Evolutionary conservation across 2,797 vertebrate genomes (phyloP).

Genomic region (Neosalanx taihuensis): DNA sequence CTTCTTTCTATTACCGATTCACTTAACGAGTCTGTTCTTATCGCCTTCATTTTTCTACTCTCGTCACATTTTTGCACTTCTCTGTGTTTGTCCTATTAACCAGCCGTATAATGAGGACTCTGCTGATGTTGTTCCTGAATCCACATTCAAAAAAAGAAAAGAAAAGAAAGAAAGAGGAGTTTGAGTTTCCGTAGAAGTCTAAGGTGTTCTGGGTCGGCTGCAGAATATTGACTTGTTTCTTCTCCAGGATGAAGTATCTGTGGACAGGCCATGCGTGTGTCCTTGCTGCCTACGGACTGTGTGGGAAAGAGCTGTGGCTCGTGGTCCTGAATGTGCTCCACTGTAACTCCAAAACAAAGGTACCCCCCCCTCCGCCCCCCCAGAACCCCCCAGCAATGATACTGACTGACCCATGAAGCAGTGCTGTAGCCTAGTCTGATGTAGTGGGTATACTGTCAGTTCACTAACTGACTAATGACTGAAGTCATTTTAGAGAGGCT

Average conservation of each 20-base stretch:
- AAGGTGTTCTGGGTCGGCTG: not conserved
- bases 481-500: no score
- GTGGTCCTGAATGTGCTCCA: constrained; percentile 72
- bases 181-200: not conserved
- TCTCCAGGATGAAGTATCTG: constrained; percentile 93
- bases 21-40: constrained; percentile 11
- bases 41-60: constrained; percentile 28
- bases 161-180: not conserved
- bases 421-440: not conserved
- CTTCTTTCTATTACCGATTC: constrained; percentile 7
- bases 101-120: constrained; percentile 23
- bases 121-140: not conserved
- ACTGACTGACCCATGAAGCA: not conserved
- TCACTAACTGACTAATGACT: no score
- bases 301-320: constrained; percentile 84
- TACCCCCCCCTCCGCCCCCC: constrained; percentile 28
- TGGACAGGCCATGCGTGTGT: constrained; percentile 97
- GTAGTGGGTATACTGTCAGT: no score
- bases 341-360: constrained; percentile 78
- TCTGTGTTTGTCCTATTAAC: constrained; percentile 41
- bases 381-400: not conserved
- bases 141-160: not conserved
- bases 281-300: constrained; percentile 91
- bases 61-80: constrained; percentile 33
- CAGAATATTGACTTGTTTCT: constrained; percentile 20